A percentile compares a stretch with the other conserved stretches of the same genome.
These are phyloP conservation scores for Danio rerio DNA, from an alignment of 2,113 vertebrate genomes.

Conservation along the genomic window GRCz12tu NC_133199.1:29460001-29460500, in stretches of 20 bases:
- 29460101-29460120: too few species aligned
- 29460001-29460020: too few species aligned
- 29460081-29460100: too few species aligned
- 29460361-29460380: not conserved
- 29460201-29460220: not conserved
- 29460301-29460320: not conserved
- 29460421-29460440: slow-evolving; percentile 65
- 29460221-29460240: not conserved
- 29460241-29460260: slow-evolving; percentile 10
- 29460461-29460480: slow-evolving; percentile 56
- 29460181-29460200: not conserved
- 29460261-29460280: slow-evolving; percentile 3
- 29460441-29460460: slow-evolving; percentile 50
- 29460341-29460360: not conserved
- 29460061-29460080: too few species aligned
- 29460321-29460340: not conserved
- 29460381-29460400: slow-evolving; percentile 14
- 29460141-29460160: too few species aligned
- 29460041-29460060: too few species aligned
- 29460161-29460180: not conserved
- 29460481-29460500: slow-evolving; percentile 47
- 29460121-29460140: too few species aligned
- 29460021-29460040: too few species aligned
- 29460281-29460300: not conserved
- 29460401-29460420: slow-evolving; percentile 31